Percentiles rank a stretch among this genome's conserved stretches.
phyloP scores from a whole-genome alignment of 2,113 vertebrate genomes.

The Esox niger region DNA sequence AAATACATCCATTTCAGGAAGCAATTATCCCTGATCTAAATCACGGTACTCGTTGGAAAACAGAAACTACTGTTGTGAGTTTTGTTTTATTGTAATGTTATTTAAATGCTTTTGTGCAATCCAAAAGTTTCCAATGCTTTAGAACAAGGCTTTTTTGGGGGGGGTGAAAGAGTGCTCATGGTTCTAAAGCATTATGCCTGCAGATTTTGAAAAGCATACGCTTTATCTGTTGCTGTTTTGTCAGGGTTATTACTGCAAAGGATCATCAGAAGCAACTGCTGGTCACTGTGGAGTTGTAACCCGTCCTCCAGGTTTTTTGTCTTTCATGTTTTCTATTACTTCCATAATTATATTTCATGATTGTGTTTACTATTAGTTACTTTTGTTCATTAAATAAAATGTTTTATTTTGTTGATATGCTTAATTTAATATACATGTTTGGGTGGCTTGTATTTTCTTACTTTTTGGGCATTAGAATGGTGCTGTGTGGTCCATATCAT shows the following conservation, averaged over 20 bases:
- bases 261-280: conserved; percentile 77
- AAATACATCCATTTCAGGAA: conserved; percentile 53
- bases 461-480: too few relatives aligned
- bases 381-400: too few relatives aligned
- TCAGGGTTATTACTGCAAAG: conserved; percentile 68
- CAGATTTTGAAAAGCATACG: background rate
- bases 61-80: conserved; percentile 57
- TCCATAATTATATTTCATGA: too few relatives aligned
- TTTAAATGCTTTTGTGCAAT: too few relatives aligned
- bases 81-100: background rate
- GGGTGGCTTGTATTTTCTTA: too few relatives aligned
- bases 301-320: conserved; percentile 67
- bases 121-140: too few relatives aligned
- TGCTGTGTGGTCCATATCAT: too few relatives aligned
- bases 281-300: conserved; percentile 75
- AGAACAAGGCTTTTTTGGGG: too few relatives aligned
- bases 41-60: conserved; percentile 37
- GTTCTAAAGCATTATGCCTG: background rate
- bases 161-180: too few relatives aligned
- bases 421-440: too few relatives aligned
- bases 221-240: conserved; percentile 33
- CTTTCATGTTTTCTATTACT: background rate
- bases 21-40: conserved; percentile 50
- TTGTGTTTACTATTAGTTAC: too few relatives aligned
- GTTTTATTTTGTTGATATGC: too few relatives aligned